phyloP scores from a whole-genome alignment of 1,140 invertebrate species.

The Archegozetes longisetosus region DNA sequence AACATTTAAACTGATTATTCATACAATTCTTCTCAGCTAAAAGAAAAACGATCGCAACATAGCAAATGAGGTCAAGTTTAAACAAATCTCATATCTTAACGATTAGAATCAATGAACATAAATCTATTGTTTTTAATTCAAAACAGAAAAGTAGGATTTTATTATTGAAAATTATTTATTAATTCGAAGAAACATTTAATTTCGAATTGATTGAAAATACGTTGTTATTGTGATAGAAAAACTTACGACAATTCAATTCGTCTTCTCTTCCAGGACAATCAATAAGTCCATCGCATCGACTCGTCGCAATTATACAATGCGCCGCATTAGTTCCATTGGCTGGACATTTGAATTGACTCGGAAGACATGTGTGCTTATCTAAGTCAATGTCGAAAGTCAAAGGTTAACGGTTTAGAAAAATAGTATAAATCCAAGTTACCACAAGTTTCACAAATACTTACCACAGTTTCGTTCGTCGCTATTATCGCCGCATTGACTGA shows the following conservation, averaged over 20 bases:
- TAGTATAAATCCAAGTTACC: no score
- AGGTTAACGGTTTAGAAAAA: constrained; percentile 13
- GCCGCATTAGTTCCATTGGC: constrained; percentile 29
- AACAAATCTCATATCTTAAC: neutral
- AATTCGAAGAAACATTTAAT: neutral
- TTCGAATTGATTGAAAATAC: neutral
- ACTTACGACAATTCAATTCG: constrained; percentile 48
- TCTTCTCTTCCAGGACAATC: constrained; percentile 57
- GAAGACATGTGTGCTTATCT: constrained; percentile 33
- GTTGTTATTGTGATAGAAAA: no score
- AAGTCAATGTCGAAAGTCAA: neutral
- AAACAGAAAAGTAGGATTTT: no score
- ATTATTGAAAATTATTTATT: neutral
- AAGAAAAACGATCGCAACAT: constrained; percentile 13
- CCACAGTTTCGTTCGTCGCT: constrained; percentile 35
- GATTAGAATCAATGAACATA: no score
- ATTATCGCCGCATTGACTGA: constrained; percentile 48
- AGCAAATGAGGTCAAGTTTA: neutral
- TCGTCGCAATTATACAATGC: constrained; percentile 34
- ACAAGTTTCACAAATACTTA: neutral
- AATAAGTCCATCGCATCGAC: constrained; percentile 41
- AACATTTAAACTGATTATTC: constrained; percentile 52
- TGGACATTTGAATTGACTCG: constrained; percentile 36
- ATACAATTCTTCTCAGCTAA: constrained; percentile 17
- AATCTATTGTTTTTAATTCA: no score